A percentile compares a stretch with the other conserved stretches of the same genome.
Conservation (phyloP, 2,113 vertebrate species). For the Callocephalon fimbriatum region DNA sequence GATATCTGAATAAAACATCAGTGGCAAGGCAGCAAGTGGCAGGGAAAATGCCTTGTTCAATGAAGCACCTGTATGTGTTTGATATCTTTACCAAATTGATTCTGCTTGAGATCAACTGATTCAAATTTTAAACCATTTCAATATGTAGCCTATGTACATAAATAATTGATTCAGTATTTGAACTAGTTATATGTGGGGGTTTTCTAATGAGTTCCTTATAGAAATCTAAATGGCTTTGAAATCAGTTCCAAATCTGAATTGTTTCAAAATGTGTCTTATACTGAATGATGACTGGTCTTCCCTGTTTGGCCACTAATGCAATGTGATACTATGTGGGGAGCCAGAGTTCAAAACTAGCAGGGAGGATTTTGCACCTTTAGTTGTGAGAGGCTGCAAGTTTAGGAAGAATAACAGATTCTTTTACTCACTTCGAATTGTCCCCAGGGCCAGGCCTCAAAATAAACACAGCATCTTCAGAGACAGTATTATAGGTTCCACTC, state of each 20-base stretch:
- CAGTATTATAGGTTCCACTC: not conserved
- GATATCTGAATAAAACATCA: not conserved
- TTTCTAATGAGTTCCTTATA: conserved; percentile 59
- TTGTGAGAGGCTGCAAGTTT: not conserved
- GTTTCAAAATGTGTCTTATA: conserved; percentile 70
- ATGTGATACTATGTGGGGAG: not conserved
- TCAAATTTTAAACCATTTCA: conserved; percentile 69
- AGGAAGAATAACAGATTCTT: not conserved
- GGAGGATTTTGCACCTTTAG: not conserved
- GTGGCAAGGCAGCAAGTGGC: not conserved
- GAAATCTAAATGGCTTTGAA: conserved; percentile 58
- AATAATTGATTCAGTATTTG: conserved; percentile 70
- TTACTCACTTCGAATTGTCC: not conserved
- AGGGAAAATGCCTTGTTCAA: conserved; percentile 20
- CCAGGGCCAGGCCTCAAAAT: not conserved
- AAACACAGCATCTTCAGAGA: not conserved
- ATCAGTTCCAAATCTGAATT: conserved; percentile 69
- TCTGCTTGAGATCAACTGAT: conserved; percentile 14
- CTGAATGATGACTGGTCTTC: conserved; percentile 22
- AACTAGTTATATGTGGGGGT: conserved; percentile 32
- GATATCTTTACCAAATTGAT: conserved; percentile 52
- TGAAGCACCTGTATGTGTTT: not conserved
- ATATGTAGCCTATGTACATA: conserved; percentile 55
- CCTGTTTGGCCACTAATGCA: not conserved
- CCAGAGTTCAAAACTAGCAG: not conserved